These are phyloP conservation scores for Mesopsocus fuscifrons DNA, from an alignment of 2,888 invertebrate genomes.

Conservation along the genomic window DNA sequence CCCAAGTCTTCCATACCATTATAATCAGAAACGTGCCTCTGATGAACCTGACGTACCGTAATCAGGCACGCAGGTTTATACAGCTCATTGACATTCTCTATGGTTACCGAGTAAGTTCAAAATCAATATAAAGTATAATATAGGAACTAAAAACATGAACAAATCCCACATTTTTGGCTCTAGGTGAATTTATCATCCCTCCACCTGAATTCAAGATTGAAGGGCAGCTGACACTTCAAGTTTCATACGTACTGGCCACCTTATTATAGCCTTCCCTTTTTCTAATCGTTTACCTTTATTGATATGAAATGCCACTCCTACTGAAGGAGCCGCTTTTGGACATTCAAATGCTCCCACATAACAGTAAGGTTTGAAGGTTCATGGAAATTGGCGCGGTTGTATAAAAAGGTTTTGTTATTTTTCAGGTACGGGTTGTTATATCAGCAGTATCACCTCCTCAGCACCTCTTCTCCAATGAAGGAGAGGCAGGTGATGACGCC, in stretches of 20 bases:
- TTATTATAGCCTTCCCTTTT: too few relatives aligned
- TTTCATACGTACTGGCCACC: too few relatives aligned
- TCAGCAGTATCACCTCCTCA: constrained; percentile 62
- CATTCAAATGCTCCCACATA: too few relatives aligned
- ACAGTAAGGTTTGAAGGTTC: too few relatives aligned
- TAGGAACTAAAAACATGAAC: constrained; percentile 6
- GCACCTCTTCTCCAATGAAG: constrained; percentile 45
- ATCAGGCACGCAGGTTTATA: constrained; percentile 87
- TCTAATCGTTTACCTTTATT: too few relatives aligned
- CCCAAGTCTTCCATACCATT: constrained; percentile 88
- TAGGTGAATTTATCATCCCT: too few relatives aligned
- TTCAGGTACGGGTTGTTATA: constrained; percentile 56
- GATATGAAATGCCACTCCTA: too few relatives aligned
- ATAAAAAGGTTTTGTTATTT: constrained; percentile 14
- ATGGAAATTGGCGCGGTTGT: constrained; percentile 1
- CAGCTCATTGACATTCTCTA: constrained; percentile 93
- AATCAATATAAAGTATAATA: constrained; percentile 28
- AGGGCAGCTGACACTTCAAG: too few relatives aligned
- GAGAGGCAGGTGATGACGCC: constrained; percentile 45
- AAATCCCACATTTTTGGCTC: too few relatives aligned
- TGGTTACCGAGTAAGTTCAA: constrained; percentile 65
- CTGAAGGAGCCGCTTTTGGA: too few relatives aligned
- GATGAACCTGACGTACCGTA: constrained; percentile 55
- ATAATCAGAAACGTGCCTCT: constrained; percentile 79
- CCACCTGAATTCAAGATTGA: too few relatives aligned